Evolutionary conservation across 23 tunicate genomes (phyloP).

Genomic region (Phallusia fumigata): DNA sequence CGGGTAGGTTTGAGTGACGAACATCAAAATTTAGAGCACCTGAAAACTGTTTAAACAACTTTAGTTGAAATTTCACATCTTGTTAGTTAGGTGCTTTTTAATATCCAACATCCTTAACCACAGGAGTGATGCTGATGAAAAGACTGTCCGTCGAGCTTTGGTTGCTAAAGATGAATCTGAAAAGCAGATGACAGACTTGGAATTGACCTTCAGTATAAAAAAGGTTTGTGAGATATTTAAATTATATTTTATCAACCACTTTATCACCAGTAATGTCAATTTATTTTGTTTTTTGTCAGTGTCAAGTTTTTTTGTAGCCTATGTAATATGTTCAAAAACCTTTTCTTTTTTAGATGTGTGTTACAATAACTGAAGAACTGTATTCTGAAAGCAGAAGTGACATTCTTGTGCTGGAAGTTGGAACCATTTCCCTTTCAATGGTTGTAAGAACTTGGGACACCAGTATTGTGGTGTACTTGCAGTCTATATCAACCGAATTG

Average conservation of each 20-base stretch:
- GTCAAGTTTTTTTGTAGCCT: neutral
- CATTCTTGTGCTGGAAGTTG: slow-evolving; percentile 25
- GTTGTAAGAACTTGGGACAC: slow-evolving; percentile 60
- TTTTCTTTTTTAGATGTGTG: slow-evolving; percentile 28
- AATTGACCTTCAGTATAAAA: slow-evolving; percentile 35
- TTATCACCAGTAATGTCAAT: neutral
- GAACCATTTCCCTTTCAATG: slow-evolving; percentile 32
- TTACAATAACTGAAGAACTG: slow-evolving; percentile 22
- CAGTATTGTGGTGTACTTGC: slow-evolving; percentile 23
- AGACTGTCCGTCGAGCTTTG: neutral
- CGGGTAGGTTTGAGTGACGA: neutral
- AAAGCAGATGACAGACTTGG: slow-evolving; percentile 35
- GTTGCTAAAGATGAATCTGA: neutral
- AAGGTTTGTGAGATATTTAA: slow-evolving; percentile 22
- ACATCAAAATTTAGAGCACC: no score
- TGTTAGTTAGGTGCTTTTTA: no score
- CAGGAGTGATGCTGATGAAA: slow-evolving; percentile 54
- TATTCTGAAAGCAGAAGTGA: neutral
- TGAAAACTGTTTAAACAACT: no score
- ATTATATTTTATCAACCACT: no score
- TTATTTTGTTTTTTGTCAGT: neutral
- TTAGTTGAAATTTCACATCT: no score
- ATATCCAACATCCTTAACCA: neutral
- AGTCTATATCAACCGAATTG: slow-evolving; percentile 29
- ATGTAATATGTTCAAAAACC: neutral